Conservation (phyloP, 2,797 vertebrate species). For the Gobio occitaniae region DNA sequence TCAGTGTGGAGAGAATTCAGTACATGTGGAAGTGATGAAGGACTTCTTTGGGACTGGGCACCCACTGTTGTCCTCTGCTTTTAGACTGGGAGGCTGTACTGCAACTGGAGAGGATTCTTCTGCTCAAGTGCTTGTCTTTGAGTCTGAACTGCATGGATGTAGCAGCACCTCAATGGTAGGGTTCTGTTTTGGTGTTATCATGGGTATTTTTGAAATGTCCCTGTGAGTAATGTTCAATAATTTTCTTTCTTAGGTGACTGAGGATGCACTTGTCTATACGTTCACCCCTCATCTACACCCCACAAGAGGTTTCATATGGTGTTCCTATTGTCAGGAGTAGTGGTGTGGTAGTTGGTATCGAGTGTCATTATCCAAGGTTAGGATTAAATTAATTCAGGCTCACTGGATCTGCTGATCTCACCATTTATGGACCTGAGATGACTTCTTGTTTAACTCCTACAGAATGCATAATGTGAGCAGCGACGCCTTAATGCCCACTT, state of each 20-base stretch:
- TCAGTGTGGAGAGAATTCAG: no score
- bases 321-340: no score
- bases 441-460: not conserved
- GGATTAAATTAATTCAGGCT: not conserved
- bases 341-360: no score
- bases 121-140: constrained; percentile 58
- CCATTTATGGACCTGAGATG: no score
- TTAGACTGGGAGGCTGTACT: not conserved
- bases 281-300: constrained; percentile 68
- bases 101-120: not conserved
- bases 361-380: constrained; percentile 67
- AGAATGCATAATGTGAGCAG: constrained; percentile 73
- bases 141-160: constrained; percentile 66
- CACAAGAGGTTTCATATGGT: constrained; percentile 55
- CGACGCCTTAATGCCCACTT: constrained; percentile 62
- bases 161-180: constrained; percentile 55
- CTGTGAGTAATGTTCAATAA: no score
- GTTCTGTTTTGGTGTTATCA: not conserved
- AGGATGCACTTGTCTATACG: constrained; percentile 67
- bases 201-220: no score
- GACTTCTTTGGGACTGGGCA: no score
- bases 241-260: constrained; percentile 63
- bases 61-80: no score
- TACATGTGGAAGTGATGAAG: no score
- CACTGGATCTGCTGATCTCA: not conserved